Evolutionary conservation across 1,140 invertebrate species (phyloP), one percentile per base, ranked within the genome.

Genomic region (Heliothis virescens): DNA sequence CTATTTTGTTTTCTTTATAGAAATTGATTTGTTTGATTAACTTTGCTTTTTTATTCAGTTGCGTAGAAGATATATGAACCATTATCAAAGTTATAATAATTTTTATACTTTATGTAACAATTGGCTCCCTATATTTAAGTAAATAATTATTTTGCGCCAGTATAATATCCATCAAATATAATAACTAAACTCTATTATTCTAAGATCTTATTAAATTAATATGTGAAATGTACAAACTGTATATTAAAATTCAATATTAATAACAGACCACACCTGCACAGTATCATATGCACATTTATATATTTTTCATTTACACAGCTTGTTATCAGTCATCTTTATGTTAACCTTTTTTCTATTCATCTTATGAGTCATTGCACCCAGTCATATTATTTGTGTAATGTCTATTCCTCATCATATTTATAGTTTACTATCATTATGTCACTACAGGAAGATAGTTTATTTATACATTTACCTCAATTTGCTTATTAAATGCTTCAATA

Each of bases 1-100:
- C 93, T 95, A 91, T 90, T 87, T 89, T 89, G 76, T 91, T 91
- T 89, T 89, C 82, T 86, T 91, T 90, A 86, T 89, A 59, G 59
- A 29, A 86, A 72, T 82, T 80, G 79, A 79, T 80, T 78, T 76
- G 18, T 76, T 48, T 65, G 52, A 29, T 62, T 65, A 74, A 62
- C 21, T 76, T 80, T 75, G 85, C 84, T 85, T 87, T 72, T 79
- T 73, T 80, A 57, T 79, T 79, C 67, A 60, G 13, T 81, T 71
- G 65, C 79, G 71, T 80, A 71, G 13, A 80, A 13, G n/a, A 60
- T 69, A 52, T 63, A 79, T 21, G 29, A 65, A 26, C 34, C 60
- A 50, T 47, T 74, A n/a, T 16, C 34, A 72, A 48, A 71, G 12
- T 55, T 26, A 73, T 77, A 80, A 72, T 34, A 73, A 71, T 59